Evolutionary conservation across 64 coral and sea anemone species (phyloP).

Genomic region (Stichodactyla helianthus): DNA sequence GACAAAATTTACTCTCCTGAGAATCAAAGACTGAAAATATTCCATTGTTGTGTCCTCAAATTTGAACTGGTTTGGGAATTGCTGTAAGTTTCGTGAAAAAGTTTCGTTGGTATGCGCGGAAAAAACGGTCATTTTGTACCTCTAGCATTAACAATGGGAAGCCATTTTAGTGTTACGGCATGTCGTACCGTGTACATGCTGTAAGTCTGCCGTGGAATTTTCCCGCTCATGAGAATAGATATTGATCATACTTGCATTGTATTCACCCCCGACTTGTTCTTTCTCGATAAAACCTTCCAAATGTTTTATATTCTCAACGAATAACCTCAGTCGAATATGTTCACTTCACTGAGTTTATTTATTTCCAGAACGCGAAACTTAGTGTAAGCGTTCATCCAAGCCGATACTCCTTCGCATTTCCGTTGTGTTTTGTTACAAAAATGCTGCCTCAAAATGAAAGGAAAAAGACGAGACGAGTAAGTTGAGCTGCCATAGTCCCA

Average conservation of each 20-base stretch:
- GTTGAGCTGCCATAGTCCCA: neutral
- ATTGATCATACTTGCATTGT: neutral
- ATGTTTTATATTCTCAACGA: constrained; percentile 12
- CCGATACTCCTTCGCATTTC: neutral
- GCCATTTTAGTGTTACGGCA: too few relatives aligned
- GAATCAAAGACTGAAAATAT: too few relatives aligned
- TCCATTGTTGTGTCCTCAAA: too few relatives aligned
- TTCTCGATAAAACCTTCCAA: neutral
- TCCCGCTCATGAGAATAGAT: neutral
- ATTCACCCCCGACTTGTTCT: neutral
- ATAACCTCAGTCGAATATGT: neutral
- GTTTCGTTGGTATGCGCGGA: too few relatives aligned
- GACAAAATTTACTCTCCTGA: too few relatives aligned
- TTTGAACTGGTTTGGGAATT: too few relatives aligned
- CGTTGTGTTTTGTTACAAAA: neutral
- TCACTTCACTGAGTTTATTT: constrained; percentile 6
- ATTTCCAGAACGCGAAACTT: neutral
- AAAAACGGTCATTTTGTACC: too few relatives aligned
- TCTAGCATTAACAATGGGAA: too few relatives aligned
- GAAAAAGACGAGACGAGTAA: neutral
- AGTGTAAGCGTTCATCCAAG: neutral
- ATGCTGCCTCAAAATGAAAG: neutral
- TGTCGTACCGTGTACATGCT: too few relatives aligned
- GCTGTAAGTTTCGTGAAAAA: too few relatives aligned
- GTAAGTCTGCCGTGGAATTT: too few relatives aligned